Evolutionary conservation across 2,113 vertebrate genomes (phyloP), one percentile per base, ranked within the genome.

Genomic region (Leptodactylus fuscus): DNA sequence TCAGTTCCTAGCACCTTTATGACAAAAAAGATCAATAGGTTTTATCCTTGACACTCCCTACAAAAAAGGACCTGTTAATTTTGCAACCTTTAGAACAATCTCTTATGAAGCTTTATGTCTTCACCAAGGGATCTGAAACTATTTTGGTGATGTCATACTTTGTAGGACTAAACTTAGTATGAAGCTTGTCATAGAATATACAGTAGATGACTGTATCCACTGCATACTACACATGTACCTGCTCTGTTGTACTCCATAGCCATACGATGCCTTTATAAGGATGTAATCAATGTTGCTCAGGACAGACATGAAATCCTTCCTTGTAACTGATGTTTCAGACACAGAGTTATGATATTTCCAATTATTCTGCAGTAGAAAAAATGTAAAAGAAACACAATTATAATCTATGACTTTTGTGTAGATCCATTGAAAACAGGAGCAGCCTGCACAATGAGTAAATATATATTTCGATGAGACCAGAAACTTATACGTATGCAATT

Each of bases 281-380:
- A 99, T 85, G 77, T 97, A 97, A 36, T 98, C 96, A 55, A 99
- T 69, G 2, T 93, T 94, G 88, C 94, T 95, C 69, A 99, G 94
- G 20, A 98, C 89, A 1, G 95, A 96, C 95, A 99, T 92, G 90
- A 99, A 98, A 89, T 99, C 97, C 0, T 90, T 87, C 27, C 87
- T 96, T 32, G 93, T 94, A 53, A 99, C 96, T 0, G 95, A 85
- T 71, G 93, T 85, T 6, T 97, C 96, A 29, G 94, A 97, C 32
- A 97, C 96, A 0, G 97, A 96, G 88, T 99, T 98, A 88, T 97
- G 98, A 83, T 99, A 98, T 71, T 94, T 97, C 98, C 97, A 99
- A 44, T 91, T 91, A 89, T 95, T 91, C 98, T 99, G 49, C 24
- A 80, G 55, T 27, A 55, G n/a, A 51, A 24, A 51, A 74, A 15